A percentile compares a stretch with the other conserved stretches of the same genome.
Evolutionary conservation across 2,797 vertebrate species (phyloP).

Genomic region (Melanogrammus aeglefinus): DNA sequence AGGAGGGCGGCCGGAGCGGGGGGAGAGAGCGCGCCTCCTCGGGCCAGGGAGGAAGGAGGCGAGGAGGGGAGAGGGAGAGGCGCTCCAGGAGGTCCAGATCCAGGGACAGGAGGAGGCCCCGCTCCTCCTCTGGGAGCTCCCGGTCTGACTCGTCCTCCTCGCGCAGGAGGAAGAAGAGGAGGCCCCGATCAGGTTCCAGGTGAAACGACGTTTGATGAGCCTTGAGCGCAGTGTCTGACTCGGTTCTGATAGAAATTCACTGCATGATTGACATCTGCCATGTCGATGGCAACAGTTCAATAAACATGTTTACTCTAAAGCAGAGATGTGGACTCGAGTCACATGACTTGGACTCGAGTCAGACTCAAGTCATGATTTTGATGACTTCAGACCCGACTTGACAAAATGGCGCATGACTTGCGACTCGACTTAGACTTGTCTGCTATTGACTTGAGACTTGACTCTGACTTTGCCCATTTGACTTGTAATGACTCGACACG

Average conservation of each 20-base stretch:
- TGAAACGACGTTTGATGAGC: background rate
- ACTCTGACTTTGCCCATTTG: no score
- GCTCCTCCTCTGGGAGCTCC: slow-evolving; percentile 58
- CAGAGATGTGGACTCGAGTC: no score
- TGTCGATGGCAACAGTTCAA: background rate
- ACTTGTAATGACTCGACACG: no score
- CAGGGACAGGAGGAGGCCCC: slow-evolving; percentile 43
- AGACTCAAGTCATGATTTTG: no score
- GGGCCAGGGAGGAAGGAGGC: slow-evolving; percentile 52
- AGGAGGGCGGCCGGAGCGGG: slow-evolving; percentile 66
- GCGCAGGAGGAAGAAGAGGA: slow-evolving; percentile 66
- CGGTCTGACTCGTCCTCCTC: slow-evolving; percentile 65
- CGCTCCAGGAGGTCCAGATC: slow-evolving; percentile 56
- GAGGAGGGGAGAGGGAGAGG: slow-evolving; percentile 52
- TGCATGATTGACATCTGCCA: background rate
- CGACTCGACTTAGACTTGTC: no score
- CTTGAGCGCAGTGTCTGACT: slow-evolving; percentile 6
- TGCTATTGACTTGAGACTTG: no score
- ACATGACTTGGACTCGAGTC: no score
- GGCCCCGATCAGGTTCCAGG: slow-evolving; percentile 69
- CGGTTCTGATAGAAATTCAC: no score
- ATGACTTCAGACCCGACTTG: no score
- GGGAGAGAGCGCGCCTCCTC: slow-evolving; percentile 21
- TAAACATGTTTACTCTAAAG: background rate
- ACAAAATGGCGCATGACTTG: no score